Conservation (phyloP, 2,888 invertebrate genomes). For the Ceratothoa steindachneri region DNA sequence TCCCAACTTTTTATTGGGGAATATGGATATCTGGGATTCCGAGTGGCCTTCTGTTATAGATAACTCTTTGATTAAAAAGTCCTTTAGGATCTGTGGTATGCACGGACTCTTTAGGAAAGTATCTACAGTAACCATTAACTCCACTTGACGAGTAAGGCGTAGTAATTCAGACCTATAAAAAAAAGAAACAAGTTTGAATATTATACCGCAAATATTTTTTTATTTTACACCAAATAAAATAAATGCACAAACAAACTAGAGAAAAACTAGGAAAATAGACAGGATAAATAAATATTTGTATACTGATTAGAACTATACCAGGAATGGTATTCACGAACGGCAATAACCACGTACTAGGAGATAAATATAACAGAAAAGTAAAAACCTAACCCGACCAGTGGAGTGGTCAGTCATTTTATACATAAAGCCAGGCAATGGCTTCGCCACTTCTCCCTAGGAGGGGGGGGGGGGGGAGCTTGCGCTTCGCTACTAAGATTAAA, state of each 20-base stretch:
- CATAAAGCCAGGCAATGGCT: too few species aligned
- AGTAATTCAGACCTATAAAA: slow-evolving; percentile 64
- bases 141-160: slow-evolving; percentile 72
- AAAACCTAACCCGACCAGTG: too few species aligned
- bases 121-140: slow-evolving; percentile 74
- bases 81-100: slow-evolving; percentile 19
- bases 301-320: too few species aligned
- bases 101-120: slow-evolving; percentile 50
- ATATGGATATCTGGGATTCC: slow-evolving; percentile 2
- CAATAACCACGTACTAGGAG: too few species aligned
- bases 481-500: too few species aligned
- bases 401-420: too few species aligned
- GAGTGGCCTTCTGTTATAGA: neutral
- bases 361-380: too few species aligned
- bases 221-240: neutral
- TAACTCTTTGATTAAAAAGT: slow-evolving; percentile 13
- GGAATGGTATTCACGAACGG: too few species aligned
- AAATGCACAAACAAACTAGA: neutral
- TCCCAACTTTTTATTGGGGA: slow-evolving; percentile 33
- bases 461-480: too few species aligned
- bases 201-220: neutral
- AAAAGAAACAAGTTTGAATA: neutral
- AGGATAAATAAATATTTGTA: too few species aligned
- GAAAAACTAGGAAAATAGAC: neutral
- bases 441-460: too few species aligned